Base-by-base conservation (phyloP, 2,888 invertebrate species). In the Dryomyza anilis region DNA sequence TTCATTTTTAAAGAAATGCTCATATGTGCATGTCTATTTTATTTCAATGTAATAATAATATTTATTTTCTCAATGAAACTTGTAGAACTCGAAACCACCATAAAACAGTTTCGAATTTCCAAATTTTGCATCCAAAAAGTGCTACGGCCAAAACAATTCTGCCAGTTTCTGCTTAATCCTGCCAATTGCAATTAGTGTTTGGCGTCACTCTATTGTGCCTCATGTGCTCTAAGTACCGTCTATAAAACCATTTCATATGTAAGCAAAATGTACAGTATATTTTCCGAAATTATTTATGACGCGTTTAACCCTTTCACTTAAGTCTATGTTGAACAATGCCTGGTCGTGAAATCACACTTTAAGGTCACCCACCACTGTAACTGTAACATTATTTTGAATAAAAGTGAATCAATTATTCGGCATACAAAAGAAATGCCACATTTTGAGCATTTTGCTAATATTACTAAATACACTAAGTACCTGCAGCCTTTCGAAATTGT, bases 131-230 rank as follows among this genome's bases (percentile, higher is more conserved):
- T 36, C 4, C 33, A 21, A 56, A 43, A 25, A 21, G 56, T 56
- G 36, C 39, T 56, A 25, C 39, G 16, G 36, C 33, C 21, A 25
- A 43, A 29, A 63, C 43, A 27, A 3, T 29, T 23, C n/a, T 50
- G 23, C 33, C 2, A 67, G 73, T 25, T 52, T 58, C 33, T 23
- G 23, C 52, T 21, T 59, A 59, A 67, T 43, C 59, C 59, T 63
- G 21, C 62, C 61, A 55, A 52, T 66, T 64, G 70, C 70, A 74
- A 77, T 78, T 78, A 78, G 72, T 70, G 67, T 65, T 72, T 78
- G 78, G 78, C 78, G 78, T 76, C 77, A 67, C 59, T 43, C 52
- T 30, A 53, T 61, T 61, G 52, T 33, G 48, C 12, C 29, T 48
- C n/a, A n/a, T n/a, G n/a, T 6, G 5, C 45, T 16, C 8, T 12